Base-by-base conservation (phyloP, 1,140 invertebrate species). In the Achatina immaculata region DNA sequence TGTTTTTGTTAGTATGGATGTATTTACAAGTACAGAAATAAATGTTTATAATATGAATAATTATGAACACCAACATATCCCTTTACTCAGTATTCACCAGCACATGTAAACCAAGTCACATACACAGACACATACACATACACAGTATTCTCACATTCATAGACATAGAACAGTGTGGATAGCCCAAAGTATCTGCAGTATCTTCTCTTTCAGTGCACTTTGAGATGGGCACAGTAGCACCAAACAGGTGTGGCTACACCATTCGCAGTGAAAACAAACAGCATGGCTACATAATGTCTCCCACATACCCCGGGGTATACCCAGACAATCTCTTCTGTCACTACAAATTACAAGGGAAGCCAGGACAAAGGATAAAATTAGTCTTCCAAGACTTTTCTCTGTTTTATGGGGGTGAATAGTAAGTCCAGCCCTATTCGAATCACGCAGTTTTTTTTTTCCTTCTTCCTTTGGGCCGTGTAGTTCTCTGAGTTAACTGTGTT, bases 371-470 rank as follows among this genome's bases (percentile, higher is more conserved):
- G 87, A 96, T 99, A 84, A 94, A 97, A 82, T 93, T 99, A 82
- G 97, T 97, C 92, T 99, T 99, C 93, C 94, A 96, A 86, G 98
- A 99, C 92, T 99, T 99, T 92, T 98, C 99, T 92, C 94, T 99
- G 76, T 99, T 98, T 93, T 99, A 96, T 92, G 98, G 98, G 85
- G 98, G 98, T 85, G 95, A 97, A 88, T 98, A 99, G 98, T 99
- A 93, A 96, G 90, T 90, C 75, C 40, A 21, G 21, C 19, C 0
- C 55, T 14, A 1, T 16, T 24, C 16, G 40, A 71, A 40, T 19
- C n/a, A 68, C 21, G 48, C 42, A n/a, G 6, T 28, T 71, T 71
- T 38, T 71, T 42, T 42, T 71, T 40, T 31, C 34, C 38, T 31
- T 2, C 11, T 40, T 71, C 40, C 68, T 71, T 21, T 71, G 40